Conservation (phyloP, 1,140 invertebrate genomes). For the Macrobrachium rosenbergii region DNA sequence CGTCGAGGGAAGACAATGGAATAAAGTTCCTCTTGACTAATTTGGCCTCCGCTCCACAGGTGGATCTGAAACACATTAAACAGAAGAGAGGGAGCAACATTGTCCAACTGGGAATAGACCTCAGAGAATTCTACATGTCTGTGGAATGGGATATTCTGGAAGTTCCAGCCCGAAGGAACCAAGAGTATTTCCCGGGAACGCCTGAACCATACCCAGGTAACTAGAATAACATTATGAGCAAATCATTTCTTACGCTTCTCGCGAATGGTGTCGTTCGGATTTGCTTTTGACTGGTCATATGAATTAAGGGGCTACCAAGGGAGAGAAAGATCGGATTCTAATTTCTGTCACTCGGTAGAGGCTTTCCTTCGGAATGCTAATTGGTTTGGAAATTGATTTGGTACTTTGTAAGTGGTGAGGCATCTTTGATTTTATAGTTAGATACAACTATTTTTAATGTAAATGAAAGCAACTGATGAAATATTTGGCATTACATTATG, state of each 20-base stretch:
- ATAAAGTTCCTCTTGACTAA: not conserved
- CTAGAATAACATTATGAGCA: not conserved
- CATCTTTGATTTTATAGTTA: no score
- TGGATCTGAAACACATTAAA: conserved; percentile 88
- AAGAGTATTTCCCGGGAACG: conserved; percentile 76
- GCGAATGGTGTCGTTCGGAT: no score
- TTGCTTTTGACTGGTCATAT: no score
- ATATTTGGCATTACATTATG: no score
- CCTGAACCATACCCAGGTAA: conserved; percentile 78
- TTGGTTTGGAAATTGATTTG: no score
- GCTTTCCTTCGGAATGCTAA: no score
- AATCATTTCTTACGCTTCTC: no score
- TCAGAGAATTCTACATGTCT: conserved; percentile 91
- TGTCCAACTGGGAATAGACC: conserved; percentile 86
- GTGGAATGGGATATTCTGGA: conserved; percentile 97
- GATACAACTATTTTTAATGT: no score
- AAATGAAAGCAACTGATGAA: no score
- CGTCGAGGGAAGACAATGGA: no score
- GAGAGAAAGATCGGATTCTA: not conserved
- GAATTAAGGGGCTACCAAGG: not conserved
- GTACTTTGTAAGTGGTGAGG: no score
- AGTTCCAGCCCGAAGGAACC: conserved; percentile 88
- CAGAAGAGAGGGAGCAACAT: conserved; percentile 82
- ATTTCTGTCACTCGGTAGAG: no score
- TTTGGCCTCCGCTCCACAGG: conserved; percentile 72